A percentile compares a stretch with the other conserved stretches of the same genome.
phyloP scores from a whole-genome alignment of 2,888 invertebrate genomes.

The Torymus auratus region DNA sequence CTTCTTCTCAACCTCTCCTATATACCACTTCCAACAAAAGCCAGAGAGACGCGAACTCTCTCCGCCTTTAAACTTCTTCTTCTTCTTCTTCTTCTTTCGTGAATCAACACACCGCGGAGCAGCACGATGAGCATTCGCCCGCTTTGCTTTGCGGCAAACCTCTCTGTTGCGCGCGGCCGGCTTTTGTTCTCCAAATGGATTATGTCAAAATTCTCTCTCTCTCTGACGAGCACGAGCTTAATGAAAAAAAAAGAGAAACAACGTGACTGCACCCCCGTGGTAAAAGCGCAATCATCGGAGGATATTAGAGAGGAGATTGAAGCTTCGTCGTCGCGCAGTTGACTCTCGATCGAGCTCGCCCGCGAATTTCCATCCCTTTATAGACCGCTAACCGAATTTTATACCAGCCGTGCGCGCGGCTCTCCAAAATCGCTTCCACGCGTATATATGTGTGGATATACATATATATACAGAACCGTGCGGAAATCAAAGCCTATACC shows the following conservation, averaged over 20 bases:
- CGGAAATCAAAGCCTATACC: slow-evolving; percentile 44
- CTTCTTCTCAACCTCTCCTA: neutral
- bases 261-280: too few species aligned
- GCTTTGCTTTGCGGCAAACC: too few species aligned
- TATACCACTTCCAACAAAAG: neutral
- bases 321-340: neutral
- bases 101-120: too few species aligned
- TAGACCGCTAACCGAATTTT: slow-evolving; percentile 53
- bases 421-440: slow-evolving; percentile 20
- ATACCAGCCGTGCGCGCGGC: neutral
- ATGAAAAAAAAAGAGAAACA: too few species aligned
- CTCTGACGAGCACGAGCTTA: too few species aligned
- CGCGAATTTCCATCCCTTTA: slow-evolving; percentile 42
- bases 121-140: too few species aligned
- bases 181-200: too few species aligned
- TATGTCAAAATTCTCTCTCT: too few species aligned
- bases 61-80: too few species aligned
- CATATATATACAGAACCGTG: neutral
- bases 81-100: too few species aligned
- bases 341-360: slow-evolving; percentile 26
- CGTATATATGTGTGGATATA: neutral
- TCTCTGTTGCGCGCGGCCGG: too few species aligned
- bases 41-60: too few species aligned
- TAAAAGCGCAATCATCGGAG: neutral
- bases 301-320: slow-evolving; percentile 4